A percentile compares a stretch with the other conserved stretches of the same genome.
Evolutionary conservation across 2,797 vertebrate species (phyloP).

Genomic region (Gallinago solitaria): DNA sequence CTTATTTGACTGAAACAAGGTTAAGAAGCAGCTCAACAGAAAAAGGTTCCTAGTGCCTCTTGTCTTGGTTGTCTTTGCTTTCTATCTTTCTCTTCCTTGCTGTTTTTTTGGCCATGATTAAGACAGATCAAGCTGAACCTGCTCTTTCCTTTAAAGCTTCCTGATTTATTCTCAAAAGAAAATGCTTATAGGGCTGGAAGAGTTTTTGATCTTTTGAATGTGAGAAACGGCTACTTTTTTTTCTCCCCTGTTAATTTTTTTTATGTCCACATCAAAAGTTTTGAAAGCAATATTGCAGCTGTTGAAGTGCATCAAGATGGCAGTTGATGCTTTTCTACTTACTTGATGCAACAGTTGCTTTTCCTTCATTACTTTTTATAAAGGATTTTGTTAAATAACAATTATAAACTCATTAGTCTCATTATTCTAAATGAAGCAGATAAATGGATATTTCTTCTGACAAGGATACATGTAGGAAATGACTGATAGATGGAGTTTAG

Average conservation of each 20-base stretch:
- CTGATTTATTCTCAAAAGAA: neutral
- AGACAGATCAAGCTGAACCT: neutral
- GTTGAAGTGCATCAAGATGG: neutral
- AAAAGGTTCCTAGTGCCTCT: neutral
- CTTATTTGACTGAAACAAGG: neutral
- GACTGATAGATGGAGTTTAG: conserved; percentile 6
- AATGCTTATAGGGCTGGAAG: neutral
- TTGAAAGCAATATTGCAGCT: neutral
- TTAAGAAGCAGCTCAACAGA: neutral
- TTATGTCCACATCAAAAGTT: neutral
- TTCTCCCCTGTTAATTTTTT: neutral
- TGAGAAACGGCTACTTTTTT: neutral
- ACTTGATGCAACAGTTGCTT: neutral
- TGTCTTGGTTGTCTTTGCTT: neutral
- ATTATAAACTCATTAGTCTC: conserved; percentile 27
- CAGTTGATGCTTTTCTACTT: neutral
- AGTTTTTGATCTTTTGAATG: neutral
- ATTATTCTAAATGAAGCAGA: conserved; percentile 28
- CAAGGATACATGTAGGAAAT: neutral
- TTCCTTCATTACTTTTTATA: conserved; percentile 22
- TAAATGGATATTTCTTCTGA: conserved; percentile 15
- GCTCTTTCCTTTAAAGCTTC: neutral
- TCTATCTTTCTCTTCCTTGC: neutral
- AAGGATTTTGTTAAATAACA: conserved; percentile 31
- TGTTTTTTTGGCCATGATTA: neutral